These are phyloP conservation scores for Drosophila seclusa DNA, from an alignment of 2,888 invertebrate species.

Conservation along the genomic window DNA sequence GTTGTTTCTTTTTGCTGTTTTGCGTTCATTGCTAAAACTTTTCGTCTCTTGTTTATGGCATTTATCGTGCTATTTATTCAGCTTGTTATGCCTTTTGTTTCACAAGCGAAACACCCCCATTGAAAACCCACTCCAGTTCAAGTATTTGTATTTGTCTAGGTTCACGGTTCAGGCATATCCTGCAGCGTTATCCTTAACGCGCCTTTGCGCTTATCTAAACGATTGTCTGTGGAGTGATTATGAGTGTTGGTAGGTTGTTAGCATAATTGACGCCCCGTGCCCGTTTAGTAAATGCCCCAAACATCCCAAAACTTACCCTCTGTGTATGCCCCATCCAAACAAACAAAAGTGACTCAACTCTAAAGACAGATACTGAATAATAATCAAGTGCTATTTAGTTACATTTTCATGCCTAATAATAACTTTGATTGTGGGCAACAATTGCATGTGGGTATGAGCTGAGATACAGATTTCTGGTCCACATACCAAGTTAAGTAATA, in stretches of 20 bases:
- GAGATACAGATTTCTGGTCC: neutral
- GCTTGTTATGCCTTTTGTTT: slow-evolving; percentile 76
- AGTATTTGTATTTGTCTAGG: slow-evolving; percentile 49
- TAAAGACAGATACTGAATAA: slow-evolving; percentile 71
- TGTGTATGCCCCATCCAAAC: neutral
- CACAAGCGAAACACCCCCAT: slow-evolving; percentile 27
- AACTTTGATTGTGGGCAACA: slow-evolving; percentile 41
- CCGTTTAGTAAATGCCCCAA: slow-evolving; percentile 49
- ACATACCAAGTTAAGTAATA: neutral
- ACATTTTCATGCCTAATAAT: slow-evolving; percentile 73
- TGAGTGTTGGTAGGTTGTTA: slow-evolving; percentile 80
- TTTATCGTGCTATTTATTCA: slow-evolving; percentile 79
- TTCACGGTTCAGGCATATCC: slow-evolving; percentile 60
- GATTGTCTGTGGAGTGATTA: slow-evolving; percentile 82
- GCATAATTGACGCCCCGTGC: slow-evolving; percentile 80
- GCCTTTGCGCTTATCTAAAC: slow-evolving; percentile 77
- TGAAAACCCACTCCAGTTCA: slow-evolving; percentile 18
- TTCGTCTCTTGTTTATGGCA: slow-evolving; percentile 79
- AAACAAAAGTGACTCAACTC: slow-evolving; percentile 28
- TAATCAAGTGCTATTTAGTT: slow-evolving; percentile 74
- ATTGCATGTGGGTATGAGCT: neutral
- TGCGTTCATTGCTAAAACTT: slow-evolving; percentile 68
- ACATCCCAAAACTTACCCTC: neutral
- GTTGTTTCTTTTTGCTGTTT: slow-evolving; percentile 40
- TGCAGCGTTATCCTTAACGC: slow-evolving; percentile 79